Conservation (phyloP, 2,113 vertebrate species). For the Sialia sialis region DNA sequence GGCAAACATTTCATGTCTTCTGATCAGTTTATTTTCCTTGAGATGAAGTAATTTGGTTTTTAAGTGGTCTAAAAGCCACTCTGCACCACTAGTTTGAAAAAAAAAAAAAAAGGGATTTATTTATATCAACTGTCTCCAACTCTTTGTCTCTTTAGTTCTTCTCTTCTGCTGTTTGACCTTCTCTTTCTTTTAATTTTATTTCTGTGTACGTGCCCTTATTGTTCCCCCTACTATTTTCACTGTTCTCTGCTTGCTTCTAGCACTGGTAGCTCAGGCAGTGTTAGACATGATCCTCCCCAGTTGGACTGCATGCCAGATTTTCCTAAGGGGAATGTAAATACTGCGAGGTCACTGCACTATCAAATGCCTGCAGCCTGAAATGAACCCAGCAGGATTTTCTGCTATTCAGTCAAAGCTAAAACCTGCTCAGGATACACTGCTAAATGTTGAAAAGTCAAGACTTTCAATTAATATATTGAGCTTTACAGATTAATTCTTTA, state of each 20-base stretch:
- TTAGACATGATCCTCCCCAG: not conserved
- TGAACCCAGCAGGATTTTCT: conserved; percentile 25
- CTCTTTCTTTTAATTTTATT: not conserved
- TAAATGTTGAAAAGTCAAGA: not conserved
- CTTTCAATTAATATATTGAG: not conserved
- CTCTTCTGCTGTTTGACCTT: conserved; percentile 4
- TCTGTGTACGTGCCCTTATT: not conserved
- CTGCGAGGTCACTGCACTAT: conserved; percentile 32
- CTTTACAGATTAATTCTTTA: not conserved
- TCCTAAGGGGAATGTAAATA: conserved; percentile 47
- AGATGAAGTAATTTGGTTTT: not conserved
- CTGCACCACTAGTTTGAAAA: not conserved
- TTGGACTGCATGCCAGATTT: conserved; percentile 21
- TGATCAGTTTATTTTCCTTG: not conserved
- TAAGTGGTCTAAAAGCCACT: not conserved
- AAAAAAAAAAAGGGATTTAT: not conserved
- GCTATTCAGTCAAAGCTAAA: not conserved
- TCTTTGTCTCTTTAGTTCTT: not conserved
- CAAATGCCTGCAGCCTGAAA: conserved; percentile 48
- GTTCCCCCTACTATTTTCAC: not conserved
- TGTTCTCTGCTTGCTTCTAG: conserved; percentile 14
- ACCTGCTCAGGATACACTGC: not conserved
- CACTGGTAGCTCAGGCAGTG: not conserved
- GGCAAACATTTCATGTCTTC: not conserved
- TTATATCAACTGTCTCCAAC: not conserved